Evolutionary conservation across 2,888 invertebrate genomes (phyloP).

Genomic region (Pogonocherus hispidulus): DNA sequence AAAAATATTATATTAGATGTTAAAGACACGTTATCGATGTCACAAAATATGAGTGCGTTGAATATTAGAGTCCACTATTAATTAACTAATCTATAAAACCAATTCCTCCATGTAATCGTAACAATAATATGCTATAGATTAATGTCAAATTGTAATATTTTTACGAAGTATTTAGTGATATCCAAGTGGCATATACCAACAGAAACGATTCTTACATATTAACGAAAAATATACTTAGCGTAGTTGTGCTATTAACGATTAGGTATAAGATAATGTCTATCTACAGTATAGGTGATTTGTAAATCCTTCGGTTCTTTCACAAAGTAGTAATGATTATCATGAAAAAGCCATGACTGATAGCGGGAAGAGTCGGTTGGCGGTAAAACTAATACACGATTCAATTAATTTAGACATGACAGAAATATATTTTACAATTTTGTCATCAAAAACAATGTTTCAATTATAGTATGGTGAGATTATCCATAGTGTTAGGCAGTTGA

Average conservation of each 20-base stretch:
- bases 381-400: too few species aligned
- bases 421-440: too few species aligned
- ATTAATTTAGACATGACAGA: too few species aligned
- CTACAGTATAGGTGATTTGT: background rate
- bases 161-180: constrained; percentile 14
- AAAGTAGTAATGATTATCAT: background rate
- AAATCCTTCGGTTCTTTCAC: background rate
- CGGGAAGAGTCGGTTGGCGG: too few species aligned
- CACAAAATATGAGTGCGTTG: constrained; percentile 36
- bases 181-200: constrained; percentile 11
- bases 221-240: constrained; percentile 3
- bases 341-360: too few species aligned
- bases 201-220: constrained; percentile 7
- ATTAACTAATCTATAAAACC: constrained; percentile 19
- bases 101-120: constrained; percentile 20
- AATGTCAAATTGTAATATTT: constrained; percentile 19
- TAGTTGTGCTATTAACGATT: constrained; percentile 20
- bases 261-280: background rate
- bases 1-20: constrained; percentile 53
- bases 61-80: constrained; percentile 29
- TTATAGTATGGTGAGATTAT: too few species aligned
- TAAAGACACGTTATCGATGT: constrained; percentile 42
- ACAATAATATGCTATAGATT: constrained; percentile 16
- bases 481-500: too few species aligned
- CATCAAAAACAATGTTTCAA: too few species aligned